Percentiles rank a stretch among this genome's conserved stretches.
Conservation (phyloP, 1,140 invertebrate species). For the Drosophila dunni region DNA sequence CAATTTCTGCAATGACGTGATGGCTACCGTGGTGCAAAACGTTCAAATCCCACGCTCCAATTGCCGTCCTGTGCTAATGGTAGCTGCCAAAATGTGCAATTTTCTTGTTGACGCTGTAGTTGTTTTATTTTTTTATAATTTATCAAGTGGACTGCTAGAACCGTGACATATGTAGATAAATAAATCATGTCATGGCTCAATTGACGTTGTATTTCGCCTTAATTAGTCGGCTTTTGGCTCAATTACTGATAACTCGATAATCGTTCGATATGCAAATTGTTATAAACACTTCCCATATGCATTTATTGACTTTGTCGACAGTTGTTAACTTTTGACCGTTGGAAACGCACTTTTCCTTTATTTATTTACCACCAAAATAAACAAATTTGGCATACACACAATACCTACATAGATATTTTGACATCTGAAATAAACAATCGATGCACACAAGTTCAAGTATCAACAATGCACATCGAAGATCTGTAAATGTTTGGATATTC, state of each 20-base stretch:
- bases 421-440: slow-evolving; percentile 37
- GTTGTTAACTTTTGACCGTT: slow-evolving; percentile 38
- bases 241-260: slow-evolving; percentile 53
- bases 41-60: slow-evolving; percentile 62
- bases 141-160: slow-evolving; percentile 57
- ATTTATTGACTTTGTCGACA: slow-evolving; percentile 48
- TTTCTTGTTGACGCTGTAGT: slow-evolving; percentile 30
- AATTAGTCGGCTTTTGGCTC: slow-evolving; percentile 39
- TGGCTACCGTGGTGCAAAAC: slow-evolving; percentile 64
- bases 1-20: slow-evolving; percentile 63
- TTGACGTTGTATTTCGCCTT: slow-evolving; percentile 45
- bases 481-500: neutral
- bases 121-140: slow-evolving; percentile 54
- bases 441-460: slow-evolving; percentile 16
- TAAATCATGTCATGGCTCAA: slow-evolving; percentile 79
- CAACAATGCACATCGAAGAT: slow-evolving; percentile 22
- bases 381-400: slow-evolving; percentile 9
- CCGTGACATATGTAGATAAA: slow-evolving; percentile 41
- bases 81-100: slow-evolving; percentile 60
- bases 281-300: slow-evolving; percentile 29
- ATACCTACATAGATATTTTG: slow-evolving; percentile 1
- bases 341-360: slow-evolving; percentile 26
- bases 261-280: slow-evolving; percentile 39
- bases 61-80: slow-evolving; percentile 32
- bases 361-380: slow-evolving; percentile 37